Conservation (phyloP, 2,888 invertebrate species). For the Mamestra brassicae region DNA sequence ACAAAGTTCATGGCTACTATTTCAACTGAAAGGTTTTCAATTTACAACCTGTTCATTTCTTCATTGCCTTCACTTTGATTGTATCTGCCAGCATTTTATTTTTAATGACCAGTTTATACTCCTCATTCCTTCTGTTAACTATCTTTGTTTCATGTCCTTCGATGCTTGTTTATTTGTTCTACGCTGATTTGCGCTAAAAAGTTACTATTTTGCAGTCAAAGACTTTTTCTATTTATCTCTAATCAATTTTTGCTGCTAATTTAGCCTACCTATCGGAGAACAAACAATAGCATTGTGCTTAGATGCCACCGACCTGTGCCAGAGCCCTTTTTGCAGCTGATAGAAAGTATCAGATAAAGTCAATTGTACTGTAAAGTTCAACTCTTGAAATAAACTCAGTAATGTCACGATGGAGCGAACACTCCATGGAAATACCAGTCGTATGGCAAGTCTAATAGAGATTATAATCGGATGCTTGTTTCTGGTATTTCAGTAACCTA, state of each 20-base stretch:
- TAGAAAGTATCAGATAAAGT: slow-evolving; percentile 78
- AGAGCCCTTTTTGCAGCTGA: slow-evolving; percentile 65
- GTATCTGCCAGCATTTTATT: background rate
- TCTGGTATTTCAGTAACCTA: slow-evolving; percentile 69
- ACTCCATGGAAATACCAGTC: slow-evolving; percentile 39
- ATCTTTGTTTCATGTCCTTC: background rate
- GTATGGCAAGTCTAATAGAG: slow-evolving; percentile 29
- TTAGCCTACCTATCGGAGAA: slow-evolving; percentile 2
- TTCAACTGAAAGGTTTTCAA: background rate
- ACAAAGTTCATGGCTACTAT: background rate
- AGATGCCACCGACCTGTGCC: slow-evolving; percentile 54
- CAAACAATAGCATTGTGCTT: slow-evolving; percentile 41
- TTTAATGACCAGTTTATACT: background rate
- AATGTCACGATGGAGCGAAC: slow-evolving; percentile 72
- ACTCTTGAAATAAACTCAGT: slow-evolving; percentile 80
- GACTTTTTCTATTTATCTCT: too few relatives aligned
- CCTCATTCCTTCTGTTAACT: background rate
- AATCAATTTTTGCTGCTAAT: background rate
- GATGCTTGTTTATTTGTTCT: background rate
- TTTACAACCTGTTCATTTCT: background rate
- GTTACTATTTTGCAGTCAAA: background rate
- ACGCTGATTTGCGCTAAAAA: background rate
- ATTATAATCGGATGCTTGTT: slow-evolving; percentile 38
- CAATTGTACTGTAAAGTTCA: slow-evolving; percentile 81
- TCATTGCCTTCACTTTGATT: background rate